A percentile compares a stretch with the other conserved stretches of the same genome.
phyloP scores from a whole-genome alignment of 1,140 invertebrate genomes.

The Drosophila pruinosa region DNA sequence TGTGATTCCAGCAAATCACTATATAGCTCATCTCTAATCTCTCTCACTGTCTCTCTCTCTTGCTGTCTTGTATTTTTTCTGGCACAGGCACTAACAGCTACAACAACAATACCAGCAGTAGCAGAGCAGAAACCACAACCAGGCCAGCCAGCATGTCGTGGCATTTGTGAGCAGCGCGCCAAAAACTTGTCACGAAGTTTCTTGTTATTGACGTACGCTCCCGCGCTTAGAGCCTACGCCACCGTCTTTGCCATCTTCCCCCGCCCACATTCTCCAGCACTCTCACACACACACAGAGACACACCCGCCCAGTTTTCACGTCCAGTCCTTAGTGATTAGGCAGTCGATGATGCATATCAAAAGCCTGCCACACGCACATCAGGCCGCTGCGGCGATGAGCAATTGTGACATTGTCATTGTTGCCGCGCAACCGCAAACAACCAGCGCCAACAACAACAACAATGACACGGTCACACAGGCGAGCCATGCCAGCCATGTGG shows the following conservation, averaged over 20 bases:
- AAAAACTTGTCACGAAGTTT: constrained; percentile 49
- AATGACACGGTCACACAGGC: constrained; percentile 75
- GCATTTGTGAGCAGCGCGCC: constrained; percentile 64
- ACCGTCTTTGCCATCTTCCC: background rate
- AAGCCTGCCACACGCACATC: constrained; percentile 79
- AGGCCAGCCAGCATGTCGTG: constrained; percentile 69
- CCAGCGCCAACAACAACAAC: constrained; percentile 72
- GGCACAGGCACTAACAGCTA: constrained; percentile 57
- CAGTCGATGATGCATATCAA: constrained; percentile 79
- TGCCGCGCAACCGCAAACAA: constrained; percentile 72
- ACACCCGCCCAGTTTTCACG: constrained; percentile 24
- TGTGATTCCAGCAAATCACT: constrained; percentile 6
- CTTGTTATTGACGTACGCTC: constrained; percentile 35
- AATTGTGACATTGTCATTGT: constrained; percentile 82
- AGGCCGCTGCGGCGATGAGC: constrained; percentile 76
- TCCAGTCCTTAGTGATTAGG: constrained; percentile 32
- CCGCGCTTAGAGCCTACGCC: constrained; percentile 5
- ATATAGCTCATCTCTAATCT: constrained; percentile 19
- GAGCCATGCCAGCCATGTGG: constrained; percentile 57
- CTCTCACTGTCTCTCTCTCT: constrained; percentile 37
- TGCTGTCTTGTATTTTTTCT: constrained; percentile 23
- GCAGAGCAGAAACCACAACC: constrained; percentile 51
- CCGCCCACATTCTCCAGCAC: background rate
- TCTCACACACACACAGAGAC: constrained; percentile 10
- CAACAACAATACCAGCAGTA: constrained; percentile 41